Base-by-base conservation (phyloP, 2,113 vertebrate species). In the Festucalex cinctus region DNA sequence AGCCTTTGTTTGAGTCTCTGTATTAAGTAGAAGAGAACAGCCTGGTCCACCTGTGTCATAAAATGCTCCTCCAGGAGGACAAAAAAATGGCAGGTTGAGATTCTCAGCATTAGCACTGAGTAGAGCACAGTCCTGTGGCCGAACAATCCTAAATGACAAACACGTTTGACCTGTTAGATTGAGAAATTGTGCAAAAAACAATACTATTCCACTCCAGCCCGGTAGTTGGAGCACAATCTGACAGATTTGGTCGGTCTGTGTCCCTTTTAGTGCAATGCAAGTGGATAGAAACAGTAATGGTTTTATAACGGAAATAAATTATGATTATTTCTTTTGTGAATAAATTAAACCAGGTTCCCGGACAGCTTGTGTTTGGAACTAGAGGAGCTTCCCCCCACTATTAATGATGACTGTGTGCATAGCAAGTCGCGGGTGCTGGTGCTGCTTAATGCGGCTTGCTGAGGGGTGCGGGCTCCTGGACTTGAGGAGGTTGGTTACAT, bases 401-500 rank as follows among this genome's bases (percentile, higher is more conserved):
- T 20, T 59, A 36, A 26, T 26, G 53, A 24, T 39, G 35, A 36
- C 24, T 65, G 65, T 64, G n/a, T 46, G 9, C 66, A 37, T 39
- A 17, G 14, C 53, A 37, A 46, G 26, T 54, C 20, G 19, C 3
- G 26, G 44, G 28, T 71, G 35, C 26, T 73, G 54, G 41, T 60
- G 63, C 32, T 63, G 44, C 51, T 73, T 61, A 75, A 81, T 6
- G 19, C 44, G 37, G 22, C 12, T 48, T 65, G 63, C 43, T 65
- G 1, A 48, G 24, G 63, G 65, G 26, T 44, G 67, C 65, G 65
- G 65, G 68, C 19, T 80, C 41, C 63, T 60, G 60, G 43, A 66
- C 54, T 68, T 71, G 66, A 82, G 26, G 68, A 69, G 69, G 76
- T 74, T 78, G 65, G 78, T 88, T 85, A 85, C 43, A 66, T 86